Conservation (phyloP, 2,888 invertebrate genomes). For the Drosophila infuscata region DNA sequence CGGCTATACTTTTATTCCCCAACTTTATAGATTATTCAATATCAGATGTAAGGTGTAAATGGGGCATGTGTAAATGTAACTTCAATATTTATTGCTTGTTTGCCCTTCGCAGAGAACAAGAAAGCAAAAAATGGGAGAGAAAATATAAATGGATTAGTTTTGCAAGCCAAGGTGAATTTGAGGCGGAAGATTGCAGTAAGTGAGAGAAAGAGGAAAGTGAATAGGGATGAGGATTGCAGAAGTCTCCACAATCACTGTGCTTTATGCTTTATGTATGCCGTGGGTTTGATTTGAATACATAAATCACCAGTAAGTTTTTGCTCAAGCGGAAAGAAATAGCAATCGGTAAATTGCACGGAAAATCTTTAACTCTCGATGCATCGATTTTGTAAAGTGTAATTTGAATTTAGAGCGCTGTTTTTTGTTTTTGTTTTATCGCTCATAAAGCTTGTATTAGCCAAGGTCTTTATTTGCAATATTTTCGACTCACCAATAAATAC, state of each 20-base stretch:
- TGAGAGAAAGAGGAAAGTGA: not conserved
- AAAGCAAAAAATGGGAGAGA: constrained; percentile 2
- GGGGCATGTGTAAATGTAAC: not conserved
- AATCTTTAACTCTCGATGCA: not conserved
- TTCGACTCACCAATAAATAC: constrained; percentile 45
- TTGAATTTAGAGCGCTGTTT: not conserved
- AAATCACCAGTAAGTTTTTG: not conserved
- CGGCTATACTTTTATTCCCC: not conserved
- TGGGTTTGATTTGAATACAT: not conserved
- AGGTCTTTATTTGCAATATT: constrained; percentile 1
- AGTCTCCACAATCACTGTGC: not conserved
- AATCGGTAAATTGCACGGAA: not conserved
- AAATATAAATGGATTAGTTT: not conserved
- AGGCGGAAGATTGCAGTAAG: not conserved
- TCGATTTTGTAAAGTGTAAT: not conserved
- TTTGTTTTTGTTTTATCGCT: not conserved
- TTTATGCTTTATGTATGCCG: not conserved
- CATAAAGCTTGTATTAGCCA: not conserved
- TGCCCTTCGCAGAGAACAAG: constrained; percentile 56
- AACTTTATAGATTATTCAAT: not conserved
- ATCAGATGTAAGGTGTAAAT: not conserved
- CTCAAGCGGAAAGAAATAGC: not conserved
- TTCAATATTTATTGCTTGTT: not conserved
- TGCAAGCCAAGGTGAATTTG: not conserved
- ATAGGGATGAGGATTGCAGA: not conserved